A percentile compares a stretch with the other conserved stretches of the same genome.
phyloP scores from a whole-genome alignment of 2,113 vertebrate genomes.

The Probosciger aterrimus region DNA sequence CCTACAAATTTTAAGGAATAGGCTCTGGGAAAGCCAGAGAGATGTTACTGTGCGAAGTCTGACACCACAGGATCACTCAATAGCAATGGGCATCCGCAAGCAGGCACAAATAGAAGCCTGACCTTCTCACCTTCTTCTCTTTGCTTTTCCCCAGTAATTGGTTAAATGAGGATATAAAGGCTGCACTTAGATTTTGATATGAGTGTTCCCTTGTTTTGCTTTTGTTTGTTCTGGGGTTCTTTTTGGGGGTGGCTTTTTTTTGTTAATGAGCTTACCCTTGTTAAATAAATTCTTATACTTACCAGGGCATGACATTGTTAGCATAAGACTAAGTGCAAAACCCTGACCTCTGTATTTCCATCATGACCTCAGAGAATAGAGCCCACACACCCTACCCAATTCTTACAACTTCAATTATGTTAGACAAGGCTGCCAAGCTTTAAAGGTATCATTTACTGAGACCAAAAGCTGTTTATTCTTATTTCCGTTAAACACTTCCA shows the following conservation, averaged over 20 bases:
- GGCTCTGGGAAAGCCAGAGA: not conserved
- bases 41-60: not conserved
- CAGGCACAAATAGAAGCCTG: not conserved
- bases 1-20: not conserved
- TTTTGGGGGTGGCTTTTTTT: not conserved
- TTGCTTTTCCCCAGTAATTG: not conserved
- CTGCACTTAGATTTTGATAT: not conserved
- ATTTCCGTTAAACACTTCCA: not conserved
- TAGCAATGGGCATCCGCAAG: not conserved
- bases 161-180: not conserved
- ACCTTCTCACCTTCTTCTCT: not conserved
- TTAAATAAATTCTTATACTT: constrained; percentile 61
- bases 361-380: constrained; percentile 65
- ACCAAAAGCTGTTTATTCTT: constrained; percentile 63
- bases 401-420: constrained; percentile 57
- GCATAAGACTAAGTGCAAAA: constrained; percentile 72
- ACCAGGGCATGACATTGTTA: constrained; percentile 72
- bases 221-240: not conserved
- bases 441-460: constrained; percentile 37
- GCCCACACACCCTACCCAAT: constrained; percentile 41
- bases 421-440: constrained; percentile 36
- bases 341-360: constrained; percentile 70
- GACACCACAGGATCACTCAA: not conserved
- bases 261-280: constrained; percentile 4
- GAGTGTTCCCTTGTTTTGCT: not conserved